phyloP scores from a whole-genome alignment of 2,888 invertebrate genomes.

The Microctonus hyperodae region DNA sequence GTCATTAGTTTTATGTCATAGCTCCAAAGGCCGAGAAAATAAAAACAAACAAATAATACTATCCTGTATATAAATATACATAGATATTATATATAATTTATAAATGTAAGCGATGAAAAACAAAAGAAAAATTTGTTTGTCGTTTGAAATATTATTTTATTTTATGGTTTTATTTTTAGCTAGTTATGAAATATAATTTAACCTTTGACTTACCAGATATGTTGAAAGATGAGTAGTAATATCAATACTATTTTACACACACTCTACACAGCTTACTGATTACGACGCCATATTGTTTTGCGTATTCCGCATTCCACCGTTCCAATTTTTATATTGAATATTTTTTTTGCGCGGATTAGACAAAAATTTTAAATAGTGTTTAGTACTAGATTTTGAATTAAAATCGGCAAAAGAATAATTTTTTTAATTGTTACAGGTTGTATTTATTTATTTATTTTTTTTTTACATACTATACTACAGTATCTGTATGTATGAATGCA shows the following conservation, averaged over 20 bases:
- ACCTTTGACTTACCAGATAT: conserved; percentile 56
- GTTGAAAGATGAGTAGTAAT: conserved; percentile 50
- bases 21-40: neutral
- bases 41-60: conserved; percentile 16
- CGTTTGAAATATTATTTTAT: neutral
- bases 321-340: conserved; percentile 9
- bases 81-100: neutral
- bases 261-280: neutral
- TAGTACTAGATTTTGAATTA: too few relatives aligned
- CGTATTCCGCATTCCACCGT: conserved; percentile 1
- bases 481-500: too few relatives aligned
- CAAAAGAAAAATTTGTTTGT: conserved; percentile 1
- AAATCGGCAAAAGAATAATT: too few relatives aligned
- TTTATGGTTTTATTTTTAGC: neutral
- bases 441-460: too few relatives aligned
- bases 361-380: too few relatives aligned
- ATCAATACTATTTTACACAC: conserved; percentile 54
- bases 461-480: too few relatives aligned
- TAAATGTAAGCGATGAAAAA: neutral
- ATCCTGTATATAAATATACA: neutral
- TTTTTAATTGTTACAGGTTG: too few relatives aligned
- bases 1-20: too few relatives aligned
- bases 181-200: conserved; percentile 19
- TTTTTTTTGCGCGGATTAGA: too few relatives aligned
- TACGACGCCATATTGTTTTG: conserved; percentile 55